Conservation (phyloP, 2,888 invertebrate species). For the Drosophila anomelani region DNA sequence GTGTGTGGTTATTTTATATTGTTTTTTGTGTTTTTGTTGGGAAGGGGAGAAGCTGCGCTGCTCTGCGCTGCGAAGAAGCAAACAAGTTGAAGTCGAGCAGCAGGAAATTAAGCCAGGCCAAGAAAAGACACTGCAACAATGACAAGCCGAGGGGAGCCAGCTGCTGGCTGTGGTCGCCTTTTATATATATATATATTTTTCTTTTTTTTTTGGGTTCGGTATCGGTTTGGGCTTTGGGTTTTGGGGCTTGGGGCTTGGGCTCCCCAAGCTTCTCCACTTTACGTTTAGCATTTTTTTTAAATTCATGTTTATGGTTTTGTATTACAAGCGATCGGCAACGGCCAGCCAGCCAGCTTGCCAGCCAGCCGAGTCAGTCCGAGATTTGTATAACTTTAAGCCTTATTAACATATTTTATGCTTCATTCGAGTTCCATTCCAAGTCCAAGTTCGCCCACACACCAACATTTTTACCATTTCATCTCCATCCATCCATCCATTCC, state of each 20-base stretch:
- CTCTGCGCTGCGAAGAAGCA: conserved; percentile 39
- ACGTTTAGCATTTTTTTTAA: conserved; percentile 49
- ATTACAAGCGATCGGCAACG: conserved; percentile 51
- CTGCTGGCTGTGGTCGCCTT: conserved; percentile 32
- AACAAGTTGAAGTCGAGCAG: conserved; percentile 56
- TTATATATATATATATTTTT: conserved; percentile 5
- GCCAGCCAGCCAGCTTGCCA: neutral
- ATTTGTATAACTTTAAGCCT: conserved; percentile 74
- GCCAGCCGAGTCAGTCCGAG: conserved; percentile 8
- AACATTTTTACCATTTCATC: conserved; percentile 36
- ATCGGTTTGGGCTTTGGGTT: conserved; percentile 10
- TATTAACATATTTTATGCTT: conserved; percentile 78
- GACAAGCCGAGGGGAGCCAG: conserved; percentile 40
- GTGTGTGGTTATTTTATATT: conserved; percentile 22
- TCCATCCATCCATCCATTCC: conserved; percentile 8
- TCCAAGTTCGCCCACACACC: conserved; percentile 73
- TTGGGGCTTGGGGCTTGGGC: conserved; percentile 26
- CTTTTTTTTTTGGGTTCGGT: conserved; percentile 13
- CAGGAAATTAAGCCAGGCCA: conserved; percentile 70
- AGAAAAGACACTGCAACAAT: conserved; percentile 38
- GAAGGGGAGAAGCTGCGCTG: conserved; percentile 62
- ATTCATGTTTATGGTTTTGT: conserved; percentile 56
- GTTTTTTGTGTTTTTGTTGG: conserved; percentile 29
- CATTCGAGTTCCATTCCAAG: conserved; percentile 50
- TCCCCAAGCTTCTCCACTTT: conserved; percentile 44